phyloP scores from a whole-genome alignment of 2,888 invertebrate species.

The Oconnorella tubifera region DNA sequence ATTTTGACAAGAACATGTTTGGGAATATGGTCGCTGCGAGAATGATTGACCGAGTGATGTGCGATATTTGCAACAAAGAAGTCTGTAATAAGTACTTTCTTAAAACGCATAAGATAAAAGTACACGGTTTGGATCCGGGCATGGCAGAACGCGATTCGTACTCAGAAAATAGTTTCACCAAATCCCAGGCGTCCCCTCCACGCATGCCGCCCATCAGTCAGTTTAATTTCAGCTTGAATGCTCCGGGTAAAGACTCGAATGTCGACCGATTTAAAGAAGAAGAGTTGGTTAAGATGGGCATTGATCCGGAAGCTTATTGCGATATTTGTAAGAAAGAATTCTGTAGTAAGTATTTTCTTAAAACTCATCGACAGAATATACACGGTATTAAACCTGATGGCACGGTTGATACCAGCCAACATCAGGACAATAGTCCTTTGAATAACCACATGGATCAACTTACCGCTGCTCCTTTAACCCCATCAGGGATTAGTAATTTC shows the following conservation, averaged over 20 bases:
- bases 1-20: slow-evolving; percentile 41
- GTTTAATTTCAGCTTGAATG: no score
- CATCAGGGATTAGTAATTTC: slow-evolving; percentile 2
- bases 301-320: slow-evolving; percentile 56
- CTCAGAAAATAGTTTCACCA: not conserved
- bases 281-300: slow-evolving; percentile 46
- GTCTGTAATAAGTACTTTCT: slow-evolving; percentile 99
- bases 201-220: slow-evolving; percentile 1
- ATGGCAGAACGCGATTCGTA: not conserved
- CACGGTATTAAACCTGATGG: slow-evolving; percentile 71
- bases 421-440: no score
- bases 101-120: slow-evolving; percentile 98
- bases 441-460: not conserved
- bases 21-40: slow-evolving; percentile 55
- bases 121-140: slow-evolving; percentile 63
- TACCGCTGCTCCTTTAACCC: not conserved
- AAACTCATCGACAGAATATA: slow-evolving; percentile 95
- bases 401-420: not conserved
- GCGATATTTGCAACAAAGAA: slow-evolving; percentile 97
- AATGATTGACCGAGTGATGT: slow-evolving; percentile 59
- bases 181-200: slow-evolving; percentile 8
- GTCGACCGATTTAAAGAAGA: slow-evolving; percentile 20
- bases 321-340: slow-evolving; percentile 90
- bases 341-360: slow-evolving; percentile 94
- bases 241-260: not conserved